Conservation (phyloP, 2,113 vertebrate species). For the Hemibagrus wyckioides region DNA sequence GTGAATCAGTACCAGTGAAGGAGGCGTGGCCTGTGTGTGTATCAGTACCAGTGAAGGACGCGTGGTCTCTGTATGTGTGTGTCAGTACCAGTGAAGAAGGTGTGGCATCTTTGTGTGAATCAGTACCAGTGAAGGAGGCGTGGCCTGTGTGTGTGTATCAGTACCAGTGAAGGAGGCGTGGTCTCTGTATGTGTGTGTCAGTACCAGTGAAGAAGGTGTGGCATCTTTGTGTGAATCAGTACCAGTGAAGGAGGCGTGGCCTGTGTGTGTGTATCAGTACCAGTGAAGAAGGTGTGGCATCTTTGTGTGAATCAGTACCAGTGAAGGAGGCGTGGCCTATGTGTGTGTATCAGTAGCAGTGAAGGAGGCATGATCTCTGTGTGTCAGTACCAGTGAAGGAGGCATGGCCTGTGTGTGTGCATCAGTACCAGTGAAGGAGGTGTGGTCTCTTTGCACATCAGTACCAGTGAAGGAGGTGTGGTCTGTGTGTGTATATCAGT, state of each 20-base stretch:
- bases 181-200: not conserved
- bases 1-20: not conserved
- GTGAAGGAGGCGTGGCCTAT: not conserved
- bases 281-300: not conserved
- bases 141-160: not conserved
- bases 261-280: not conserved
- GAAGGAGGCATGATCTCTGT: not conserved
- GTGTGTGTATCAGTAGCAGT: not conserved
- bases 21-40: not conserved
- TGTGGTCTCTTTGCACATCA: not conserved
- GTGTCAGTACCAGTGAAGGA: not conserved
- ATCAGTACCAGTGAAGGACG: not conserved
- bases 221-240: not conserved
- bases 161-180: not conserved
- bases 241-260: not conserved
- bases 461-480: not conserved
- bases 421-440: not conserved
- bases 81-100: not conserved
- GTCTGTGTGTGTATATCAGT: not conserved
- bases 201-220: not conserved
- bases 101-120: not conserved
- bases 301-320: not conserved
- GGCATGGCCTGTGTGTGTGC: not conserved
- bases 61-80: not conserved
- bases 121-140: not conserved